phyloP scores from a whole-genome alignment of 2,888 invertebrate genomes.

The Tetranychus piercei region DNA sequence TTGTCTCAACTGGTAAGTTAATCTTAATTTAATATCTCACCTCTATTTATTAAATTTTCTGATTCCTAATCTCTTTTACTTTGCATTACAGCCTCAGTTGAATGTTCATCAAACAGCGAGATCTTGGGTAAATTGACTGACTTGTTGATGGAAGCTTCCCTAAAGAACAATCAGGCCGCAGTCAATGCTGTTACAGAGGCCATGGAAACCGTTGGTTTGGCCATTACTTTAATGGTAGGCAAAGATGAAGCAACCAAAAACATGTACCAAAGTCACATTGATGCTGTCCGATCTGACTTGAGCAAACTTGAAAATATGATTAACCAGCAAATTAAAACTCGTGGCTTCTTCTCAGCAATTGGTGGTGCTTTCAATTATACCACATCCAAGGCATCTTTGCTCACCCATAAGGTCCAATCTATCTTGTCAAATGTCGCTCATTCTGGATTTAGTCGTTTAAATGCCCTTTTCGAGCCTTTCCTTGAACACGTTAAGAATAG shows the following conservation, averaged over 20 bases:
- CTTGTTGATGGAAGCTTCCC: background rate
- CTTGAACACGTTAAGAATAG: background rate
- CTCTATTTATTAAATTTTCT: background rate
- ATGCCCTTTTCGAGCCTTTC: background rate
- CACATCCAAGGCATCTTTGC: no score
- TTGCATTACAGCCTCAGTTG: background rate
- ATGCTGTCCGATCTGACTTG: background rate
- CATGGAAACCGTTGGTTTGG: background rate
- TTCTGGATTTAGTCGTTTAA: background rate
- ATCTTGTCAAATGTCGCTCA: background rate
- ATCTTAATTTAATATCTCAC: background rate
- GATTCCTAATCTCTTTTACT: background rate
- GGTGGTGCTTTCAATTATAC: background rate
- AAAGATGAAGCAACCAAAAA: background rate
- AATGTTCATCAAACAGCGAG: background rate
- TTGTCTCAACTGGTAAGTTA: background rate
- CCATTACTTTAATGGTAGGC: background rate
- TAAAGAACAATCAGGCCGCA: background rate
- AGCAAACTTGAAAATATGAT: background rate
- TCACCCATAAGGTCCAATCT: background rate
- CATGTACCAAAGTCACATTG: background rate
- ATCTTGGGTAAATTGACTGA: background rate
- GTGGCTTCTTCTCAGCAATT: background rate
- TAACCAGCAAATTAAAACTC: background rate
- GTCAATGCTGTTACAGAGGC: background rate